Evolutionary conservation across 2,797 vertebrate species (phyloP), one percentile per base, ranked within the genome.

Genomic region (Morus bassanus): DNA sequence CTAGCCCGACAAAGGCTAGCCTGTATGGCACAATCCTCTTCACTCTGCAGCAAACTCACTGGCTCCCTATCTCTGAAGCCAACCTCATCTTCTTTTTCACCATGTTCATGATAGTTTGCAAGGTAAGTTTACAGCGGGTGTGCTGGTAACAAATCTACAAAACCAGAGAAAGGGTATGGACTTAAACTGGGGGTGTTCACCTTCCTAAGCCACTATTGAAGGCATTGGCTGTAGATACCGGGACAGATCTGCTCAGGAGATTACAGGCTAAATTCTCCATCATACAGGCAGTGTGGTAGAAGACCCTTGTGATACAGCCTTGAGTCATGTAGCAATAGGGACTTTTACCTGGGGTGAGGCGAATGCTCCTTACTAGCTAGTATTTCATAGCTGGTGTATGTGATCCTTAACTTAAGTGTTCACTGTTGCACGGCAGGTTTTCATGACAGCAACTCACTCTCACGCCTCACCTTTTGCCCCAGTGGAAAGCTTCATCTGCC

Each of bases 1-100:
- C 3, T 96, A 99, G 99, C 98, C 99, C 99, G 11, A 99, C 99
- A 89, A 99, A 99, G 95, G 99, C 99, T 96, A 99, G 99, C 92
- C 98, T 99, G 97, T 99, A 99, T 1, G 99, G 99, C 89, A 99
- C 99, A 25, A 68, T 99, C 85, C 98, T 99, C 89, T 99, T 99
- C 98, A 99, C 99, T 50, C 97, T 99, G 72, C 99, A 99, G 96
- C 99, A 99, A 95, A 97, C 98, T 16, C 98, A 98, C 83, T 99
- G 98, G 98, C 98, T 99, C 88, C 99, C 99, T 0, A 79, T 99
- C 92, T 99, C 99, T 60, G 99, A 99, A 97, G 98, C 98, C 96
- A 98, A 91, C 73, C 99, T 99, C 94, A 99, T 99, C 97, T 98
- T 99, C 81, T 73, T 98, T 97, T 99, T 99, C 97, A 99, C 99